A percentile compares a stretch with the other conserved stretches of the same genome.
Conservation (phyloP, 2,797 vertebrate species). For the Antennarius maculatus region DNA sequence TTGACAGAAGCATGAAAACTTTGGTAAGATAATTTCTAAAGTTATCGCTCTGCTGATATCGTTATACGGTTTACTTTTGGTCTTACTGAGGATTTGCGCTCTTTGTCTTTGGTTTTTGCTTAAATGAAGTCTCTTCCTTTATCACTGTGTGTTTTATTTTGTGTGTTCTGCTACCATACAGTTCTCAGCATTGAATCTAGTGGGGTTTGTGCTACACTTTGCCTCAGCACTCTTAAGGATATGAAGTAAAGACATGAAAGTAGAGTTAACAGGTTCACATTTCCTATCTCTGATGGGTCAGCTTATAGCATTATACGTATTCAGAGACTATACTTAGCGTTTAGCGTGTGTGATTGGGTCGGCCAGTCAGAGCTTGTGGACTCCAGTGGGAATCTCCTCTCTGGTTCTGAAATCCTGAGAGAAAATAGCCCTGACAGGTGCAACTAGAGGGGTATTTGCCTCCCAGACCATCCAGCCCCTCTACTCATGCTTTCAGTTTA, state of each 20-base stretch:
- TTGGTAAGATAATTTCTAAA: conserved; percentile 59
- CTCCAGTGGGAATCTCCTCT: conserved; percentile 76
- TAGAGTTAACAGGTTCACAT: conserved; percentile 24
- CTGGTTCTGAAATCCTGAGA: conserved; percentile 53
- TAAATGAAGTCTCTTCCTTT: background rate
- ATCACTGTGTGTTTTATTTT: background rate
- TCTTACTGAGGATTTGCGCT: conserved; percentile 3
- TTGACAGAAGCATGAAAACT: conserved; percentile 48
- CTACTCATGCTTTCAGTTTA: conserved; percentile 75
- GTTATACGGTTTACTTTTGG: conserved; percentile 13
- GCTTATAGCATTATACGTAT: conserved; percentile 50
- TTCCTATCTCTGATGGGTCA: conserved; percentile 37
- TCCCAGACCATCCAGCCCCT: conserved; percentile 35
- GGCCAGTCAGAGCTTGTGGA: conserved; percentile 58
- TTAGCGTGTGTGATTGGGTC: conserved; percentile 57
- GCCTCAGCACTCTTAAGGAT: background rate
- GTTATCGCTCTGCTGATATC: conserved; percentile 9
- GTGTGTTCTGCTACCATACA: background rate
- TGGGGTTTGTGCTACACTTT: background rate
- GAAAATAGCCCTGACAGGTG: conserved; percentile 79
- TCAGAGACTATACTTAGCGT: conserved; percentile 66
- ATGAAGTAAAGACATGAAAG: conserved; percentile 3
- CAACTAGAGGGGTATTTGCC: conserved; percentile 50
- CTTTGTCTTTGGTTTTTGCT: background rate
- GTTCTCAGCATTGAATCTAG: background rate